Evolutionary conservation across 2,888 invertebrate species (phyloP), one percentile per base, ranked within the genome.

Genomic region (Thereva nobilitata): DNA sequence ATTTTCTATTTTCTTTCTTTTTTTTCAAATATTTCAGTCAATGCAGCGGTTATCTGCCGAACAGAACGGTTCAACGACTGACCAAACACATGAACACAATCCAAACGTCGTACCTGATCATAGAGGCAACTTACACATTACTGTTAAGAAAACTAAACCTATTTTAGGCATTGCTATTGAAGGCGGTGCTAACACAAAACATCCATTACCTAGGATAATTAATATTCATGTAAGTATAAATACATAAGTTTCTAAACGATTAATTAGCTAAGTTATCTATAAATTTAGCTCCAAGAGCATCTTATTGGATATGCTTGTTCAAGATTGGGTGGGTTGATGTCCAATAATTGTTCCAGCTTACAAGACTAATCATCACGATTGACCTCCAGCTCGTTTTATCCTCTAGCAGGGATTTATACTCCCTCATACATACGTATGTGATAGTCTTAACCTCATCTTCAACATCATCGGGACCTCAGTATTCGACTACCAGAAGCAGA

Each of bases 161-260:
- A 93, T 94, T 76, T 86, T 97, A 75, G 97, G 97, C 73, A 94
- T 97, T 77, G 97, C 96, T 71, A 97, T 97, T 76, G 97, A 97
- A 83, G 97, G 97, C 70, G 97, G 97, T 70, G 93, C 93, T 75
- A 95, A 97, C 82, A 97, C 97, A 53, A 92, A 92, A 78, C 96
- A 97, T 82, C 93, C 94, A 66, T 85, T 96, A 76, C 97, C 97
- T 64, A 87, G 95, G 79, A 95, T 97, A 77, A 96, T 97, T 77
- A 95, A 95, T 82, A 95, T 97, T 78, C 96, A 96, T 82, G 97
- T 96, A 82, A 87, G 90, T 82, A 68, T 54, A 47, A 8, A n/a
- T n/a, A n/a, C 3, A 4, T 7, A 4, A 3, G n/a, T 47, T 47
- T 42, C 3, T 2, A 42, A 9, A 42, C 1, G 42, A 9, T 7